Base-by-base conservation (phyloP, 1,140 invertebrate species). In the Ips typographus region DNA sequence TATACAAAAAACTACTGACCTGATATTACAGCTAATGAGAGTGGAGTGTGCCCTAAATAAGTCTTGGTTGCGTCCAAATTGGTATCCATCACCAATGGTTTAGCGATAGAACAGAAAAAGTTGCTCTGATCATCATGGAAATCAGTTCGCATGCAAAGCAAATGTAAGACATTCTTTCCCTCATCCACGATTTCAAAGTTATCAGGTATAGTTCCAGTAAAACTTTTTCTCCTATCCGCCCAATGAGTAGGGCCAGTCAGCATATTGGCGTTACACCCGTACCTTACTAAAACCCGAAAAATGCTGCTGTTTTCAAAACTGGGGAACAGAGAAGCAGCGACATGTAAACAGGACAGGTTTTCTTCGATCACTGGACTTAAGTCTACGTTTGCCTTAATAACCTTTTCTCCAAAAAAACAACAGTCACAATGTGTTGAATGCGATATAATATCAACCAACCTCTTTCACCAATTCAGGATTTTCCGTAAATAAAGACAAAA, bases 401-500 rank as follows among this genome's bases (percentile, higher is more conserved):
- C 40, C 49, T 64, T 8, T 6, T 22, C 22, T 22, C 22, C 22
- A 22, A 22, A 22, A 22, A 47, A 47, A 5, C n/a, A 47, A 47
- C 5, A 47, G 5, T 47, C 44, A 5, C 44, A 47, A 47, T 47
- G 5, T 6, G 22, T 6, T 6, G 5, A 47, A 47, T 6, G n/a
- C 44, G n/a, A 47, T 22, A 22, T 0, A 22, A 22, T 22, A 22
- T 22, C 22, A 22, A 22, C 37, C 7, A 4, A 85, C 70, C 36
- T 78, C 66, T 52, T 76, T 70, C 8, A 85, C 72, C 7, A 85
- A 65, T 44, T 79, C 73, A 8, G 75, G 37, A 60, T 75, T 77
- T 36, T 80, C 80, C 1, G 79, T 77, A 49, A 77, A 75, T 37
- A 82, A 73, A 3, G 83, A 81, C 40, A 84, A 75, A 1, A 82